A percentile compares a stretch with the other conserved stretches of the same genome.
phyloP scores from a whole-genome alignment of 2,888 invertebrate species.

The Charanyca ferruginea region DNA sequence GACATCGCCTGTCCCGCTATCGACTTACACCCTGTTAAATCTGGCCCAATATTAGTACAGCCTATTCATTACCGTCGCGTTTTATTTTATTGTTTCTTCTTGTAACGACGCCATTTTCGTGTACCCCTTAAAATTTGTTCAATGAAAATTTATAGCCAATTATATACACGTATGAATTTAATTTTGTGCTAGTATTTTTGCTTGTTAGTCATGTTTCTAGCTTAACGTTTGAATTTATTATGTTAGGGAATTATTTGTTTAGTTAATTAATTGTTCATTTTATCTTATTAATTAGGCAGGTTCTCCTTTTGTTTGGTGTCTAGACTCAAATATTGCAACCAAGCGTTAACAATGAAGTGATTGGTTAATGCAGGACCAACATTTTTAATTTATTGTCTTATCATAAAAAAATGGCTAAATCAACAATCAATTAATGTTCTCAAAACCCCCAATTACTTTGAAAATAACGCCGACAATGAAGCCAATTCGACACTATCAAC shows the following conservation, averaged over 20 bases:
- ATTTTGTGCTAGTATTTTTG: constrained; percentile 65
- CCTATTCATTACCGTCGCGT: constrained; percentile 85
- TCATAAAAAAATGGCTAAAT: not conserved
- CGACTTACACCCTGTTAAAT: constrained; percentile 90
- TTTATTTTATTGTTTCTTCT: constrained; percentile 86
- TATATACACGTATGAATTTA: constrained; percentile 67
- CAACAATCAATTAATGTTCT: not conserved
- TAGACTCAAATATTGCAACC: constrained; percentile 10
- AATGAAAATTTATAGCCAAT: constrained; percentile 73
- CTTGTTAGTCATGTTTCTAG: constrained; percentile 56
- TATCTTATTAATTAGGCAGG: constrained; percentile 25
- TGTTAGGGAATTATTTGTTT: constrained; percentile 33
- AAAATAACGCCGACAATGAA: constrained; percentile 35
- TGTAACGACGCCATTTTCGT: constrained; percentile 75
- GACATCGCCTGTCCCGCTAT: constrained; percentile 87
- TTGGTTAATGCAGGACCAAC: not conserved
- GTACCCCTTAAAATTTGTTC: constrained; percentile 80
- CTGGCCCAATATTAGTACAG: constrained; percentile 88
- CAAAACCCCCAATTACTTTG: constrained; percentile 10
- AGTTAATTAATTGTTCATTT: constrained; percentile 42
- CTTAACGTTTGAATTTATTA: constrained; percentile 52
- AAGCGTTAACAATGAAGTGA: constrained; percentile 10
- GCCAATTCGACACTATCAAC: constrained; percentile 53
- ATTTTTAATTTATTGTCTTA: not conserved
- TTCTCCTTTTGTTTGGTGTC: not conserved